phyloP scores from a whole-genome alignment of 2,113 vertebrate genomes.

The Sterna hirundo region DNA sequence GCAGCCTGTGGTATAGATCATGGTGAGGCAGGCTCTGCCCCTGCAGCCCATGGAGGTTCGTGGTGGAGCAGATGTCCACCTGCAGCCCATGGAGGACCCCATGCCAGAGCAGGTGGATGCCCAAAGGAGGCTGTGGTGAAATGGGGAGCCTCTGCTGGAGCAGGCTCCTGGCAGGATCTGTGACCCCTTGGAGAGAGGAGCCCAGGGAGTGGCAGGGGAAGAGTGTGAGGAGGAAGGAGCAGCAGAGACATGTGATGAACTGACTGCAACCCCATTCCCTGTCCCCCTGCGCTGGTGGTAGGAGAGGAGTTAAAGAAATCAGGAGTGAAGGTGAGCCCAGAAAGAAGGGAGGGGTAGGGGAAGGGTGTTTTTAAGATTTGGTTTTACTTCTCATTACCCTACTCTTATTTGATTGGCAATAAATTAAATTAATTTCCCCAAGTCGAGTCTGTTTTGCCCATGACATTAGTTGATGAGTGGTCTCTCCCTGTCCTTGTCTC shows the following conservation, averaged over 20 bases:
- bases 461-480: accelerated
- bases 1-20: neutral
- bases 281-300: neutral
- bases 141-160: neutral
- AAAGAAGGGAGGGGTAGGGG: accelerated
- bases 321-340: neutral
- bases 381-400: neutral
- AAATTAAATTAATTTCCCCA: neutral
- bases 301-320: neutral
- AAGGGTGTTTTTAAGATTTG: neutral
- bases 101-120: accelerated
- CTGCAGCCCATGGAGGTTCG: neutral
- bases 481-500: neutral
- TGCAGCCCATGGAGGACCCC: accelerated
- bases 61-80: neutral
- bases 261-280: neutral
- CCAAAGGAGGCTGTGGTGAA: neutral
- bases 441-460: neutral
- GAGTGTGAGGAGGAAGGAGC: neutral
- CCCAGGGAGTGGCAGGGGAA: neutral
- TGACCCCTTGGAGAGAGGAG: neutral
- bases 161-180: neutral
- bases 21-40: neutral
- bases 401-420: neutral
- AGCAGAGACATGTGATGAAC: neutral